Base-by-base conservation (phyloP, 2,888 invertebrate species). In the Pyrrhia umbra region DNA sequence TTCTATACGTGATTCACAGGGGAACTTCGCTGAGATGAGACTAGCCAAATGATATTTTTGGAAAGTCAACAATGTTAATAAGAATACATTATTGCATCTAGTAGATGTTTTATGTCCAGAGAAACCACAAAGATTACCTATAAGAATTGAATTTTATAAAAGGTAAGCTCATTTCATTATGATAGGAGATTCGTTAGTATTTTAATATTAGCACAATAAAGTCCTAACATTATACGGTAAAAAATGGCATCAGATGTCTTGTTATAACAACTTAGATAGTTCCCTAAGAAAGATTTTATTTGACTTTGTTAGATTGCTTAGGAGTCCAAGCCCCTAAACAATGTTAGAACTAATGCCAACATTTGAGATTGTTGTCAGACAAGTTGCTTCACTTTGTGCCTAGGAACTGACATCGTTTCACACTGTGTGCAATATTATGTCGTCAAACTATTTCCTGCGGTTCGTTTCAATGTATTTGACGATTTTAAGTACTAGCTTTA, bases 341-440 rank as follows among this genome's bases (percentile, higher is more conserved):
- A 13, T 2, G 6, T 25, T 20, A 1, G 4, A n/a, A 15, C 39
- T 16, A 21, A 2, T 2, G n/a, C n/a, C n/a, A n/a, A 40, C 4
- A 45, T 15, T 16, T 21, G 16, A 21, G 5, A 25, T 60, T 34
- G 15, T 60, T 34, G 15, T 23, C 9, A 18, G 6, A 13, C 21
- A 20, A 27, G 8, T 65, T 60, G 9, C 21, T 43, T 59, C 21
- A 60, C 34, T 10, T 13, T 21, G 34, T 69, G 15, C 40, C 13
- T 1, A 23, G 8, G 18, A 3, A 8, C 13, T 15, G 8, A 39
- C 20, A 21, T 34, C 50, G 23, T 25, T 51, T 21, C 50, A 42
- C 20, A 51, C 46, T 13, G 9, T 63, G 21, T 71, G 64, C 66
- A 63, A 51, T 34, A 27, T 30, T 40, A 63, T 68, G 18, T 43